phyloP scores from a whole-genome alignment of 1,140 invertebrate genomes.

The Copidosoma floridanum region DNA sequence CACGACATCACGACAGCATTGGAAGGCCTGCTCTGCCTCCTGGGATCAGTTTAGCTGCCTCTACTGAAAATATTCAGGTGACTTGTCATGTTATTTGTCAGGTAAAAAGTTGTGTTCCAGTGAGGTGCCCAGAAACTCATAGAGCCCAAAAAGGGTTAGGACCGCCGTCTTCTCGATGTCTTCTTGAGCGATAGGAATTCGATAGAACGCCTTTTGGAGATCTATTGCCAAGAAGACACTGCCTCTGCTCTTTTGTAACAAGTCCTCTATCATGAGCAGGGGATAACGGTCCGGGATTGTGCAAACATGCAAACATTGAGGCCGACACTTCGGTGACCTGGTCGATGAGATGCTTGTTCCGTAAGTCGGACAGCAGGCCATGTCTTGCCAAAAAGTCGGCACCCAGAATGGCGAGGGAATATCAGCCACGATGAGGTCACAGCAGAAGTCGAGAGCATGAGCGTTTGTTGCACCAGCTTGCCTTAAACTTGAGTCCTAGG shows the following conservation, averaged over 20 bases:
- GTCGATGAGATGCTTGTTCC: background rate
- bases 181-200: background rate
- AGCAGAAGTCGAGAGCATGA: background rate
- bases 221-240: too few relatives aligned
- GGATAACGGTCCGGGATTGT: too few relatives aligned
- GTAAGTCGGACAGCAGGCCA: conserved; percentile 2
- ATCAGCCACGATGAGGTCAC: background rate
- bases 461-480: background rate
- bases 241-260: background rate
- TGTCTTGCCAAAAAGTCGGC: conserved; percentile 10
- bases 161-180: background rate
- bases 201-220: too few relatives aligned
- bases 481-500: background rate
- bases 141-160: background rate
- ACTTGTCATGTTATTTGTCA: too few relatives aligned
- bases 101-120: too few relatives aligned
- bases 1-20: too few relatives aligned
- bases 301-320: background rate
- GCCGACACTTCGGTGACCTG: background rate
- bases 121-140: background rate
- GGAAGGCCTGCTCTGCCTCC: too few relatives aligned
- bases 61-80: too few relatives aligned
- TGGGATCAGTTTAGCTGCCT: too few relatives aligned
- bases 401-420: conserved; percentile 3
- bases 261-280: too few relatives aligned